A percentile compares a stretch with the other conserved stretches of the same genome.
Conservation (phyloP, 2,113 vertebrate species). For the Thunnus thynnus region DNA sequence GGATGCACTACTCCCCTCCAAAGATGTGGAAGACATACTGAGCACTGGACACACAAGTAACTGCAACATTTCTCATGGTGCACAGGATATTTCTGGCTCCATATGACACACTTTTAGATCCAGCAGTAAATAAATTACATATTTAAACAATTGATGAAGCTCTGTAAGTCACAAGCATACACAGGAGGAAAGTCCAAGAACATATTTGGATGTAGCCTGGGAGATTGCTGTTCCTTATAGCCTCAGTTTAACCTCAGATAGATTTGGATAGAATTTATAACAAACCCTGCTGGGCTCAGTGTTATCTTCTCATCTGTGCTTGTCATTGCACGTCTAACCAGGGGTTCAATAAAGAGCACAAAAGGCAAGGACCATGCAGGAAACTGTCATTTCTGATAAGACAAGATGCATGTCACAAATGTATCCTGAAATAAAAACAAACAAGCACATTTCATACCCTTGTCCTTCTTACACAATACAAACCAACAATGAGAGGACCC, state of each 20-base stretch:
- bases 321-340: not conserved
- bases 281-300: not conserved
- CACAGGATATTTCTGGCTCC: not conserved
- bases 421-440: not conserved
- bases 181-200: not conserved
- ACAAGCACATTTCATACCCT: not conserved
- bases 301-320: not conserved
- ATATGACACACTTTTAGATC: not conserved
- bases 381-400: not conserved
- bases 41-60: not conserved
- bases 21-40: not conserved
- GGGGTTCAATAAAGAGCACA: not conserved
- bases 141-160: too few species aligned
- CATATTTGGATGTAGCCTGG: not conserved
- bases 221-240: too few species aligned
- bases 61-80: not conserved
- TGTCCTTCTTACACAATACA: not conserved
- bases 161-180: not conserved
- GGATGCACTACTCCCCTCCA: not conserved
- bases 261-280: not conserved
- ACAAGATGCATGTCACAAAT: not conserved
- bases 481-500: not conserved
- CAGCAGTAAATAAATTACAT: not conserved
- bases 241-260: too few species aligned
- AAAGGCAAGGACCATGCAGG: not conserved